phyloP scores from a whole-genome alignment of 2,888 invertebrate species.

The Pollenia amentaria region DNA sequence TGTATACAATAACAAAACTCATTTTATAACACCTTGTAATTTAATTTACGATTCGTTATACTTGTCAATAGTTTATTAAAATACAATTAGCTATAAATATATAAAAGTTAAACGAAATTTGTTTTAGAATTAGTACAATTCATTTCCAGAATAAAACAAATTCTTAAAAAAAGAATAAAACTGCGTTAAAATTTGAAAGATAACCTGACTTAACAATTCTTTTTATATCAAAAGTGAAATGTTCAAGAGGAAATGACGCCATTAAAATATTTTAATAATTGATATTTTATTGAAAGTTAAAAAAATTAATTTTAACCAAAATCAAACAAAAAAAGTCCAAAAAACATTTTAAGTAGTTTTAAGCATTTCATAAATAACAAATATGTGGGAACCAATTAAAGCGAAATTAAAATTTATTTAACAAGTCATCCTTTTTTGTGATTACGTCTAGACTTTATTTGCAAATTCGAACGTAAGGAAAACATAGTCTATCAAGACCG shows the following conservation, averaged over 20 bases:
- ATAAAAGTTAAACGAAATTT: slow-evolving; percentile 19
- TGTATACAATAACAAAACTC: too few relatives aligned
- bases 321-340: neutral
- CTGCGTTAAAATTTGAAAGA: neutral
- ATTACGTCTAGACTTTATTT: slow-evolving; percentile 1
- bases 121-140: neutral
- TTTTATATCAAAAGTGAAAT: neutral
- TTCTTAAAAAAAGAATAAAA: neutral
- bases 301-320: neutral
- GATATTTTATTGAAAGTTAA: slow-evolving; percentile 9
- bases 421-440: slow-evolving; percentile 12
- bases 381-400: slow-evolving; percentile 13
- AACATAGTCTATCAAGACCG: too few relatives aligned
- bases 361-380: neutral
- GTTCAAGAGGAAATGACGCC: slow-evolving; percentile 19
- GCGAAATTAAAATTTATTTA: neutral
- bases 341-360: slow-evolving; percentile 21
- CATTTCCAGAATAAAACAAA: neutral
- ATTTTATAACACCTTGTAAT: too few relatives aligned
- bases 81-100: neutral
- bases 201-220: neutral
- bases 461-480: too few relatives aligned
- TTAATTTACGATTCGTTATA: slow-evolving; percentile 8
- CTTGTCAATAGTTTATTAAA: slow-evolving; percentile 21
- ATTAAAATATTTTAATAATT: slow-evolving; percentile 26